Evolutionary conservation across 1,140 invertebrate species (phyloP), one percentile per base, ranked within the genome.

Genomic region (Temnothorax longispinosus): DNA sequence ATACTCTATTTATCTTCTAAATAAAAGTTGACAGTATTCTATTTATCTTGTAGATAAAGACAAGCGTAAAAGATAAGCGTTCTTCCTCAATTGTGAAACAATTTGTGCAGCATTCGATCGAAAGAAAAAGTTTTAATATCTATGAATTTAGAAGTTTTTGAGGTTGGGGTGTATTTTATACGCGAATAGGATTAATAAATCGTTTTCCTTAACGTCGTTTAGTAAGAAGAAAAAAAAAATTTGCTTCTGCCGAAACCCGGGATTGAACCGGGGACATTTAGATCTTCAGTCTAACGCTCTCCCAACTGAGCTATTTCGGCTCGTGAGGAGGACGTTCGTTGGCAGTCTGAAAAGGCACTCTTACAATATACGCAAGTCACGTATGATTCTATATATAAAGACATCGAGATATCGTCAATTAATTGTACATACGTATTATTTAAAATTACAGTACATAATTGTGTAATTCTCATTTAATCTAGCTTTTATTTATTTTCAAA

Each of bases 241-340:
- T 58, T 44, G 7, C 35, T 3, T 4, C 5, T 88, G 84, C 82
- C 86, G 78, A 90, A 86, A 78, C 81, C 77, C 67, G 67, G 85
- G 77, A 77, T 84, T 60, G 85, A 85, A 93, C 92, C 91, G 86
- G 90, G 92, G 91, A 75, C 72, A 75, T 75, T 75, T 75, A 75
- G 72, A 75, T 75, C 72, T 75, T 75, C 72, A 75, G 72, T 91
- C 90, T 92, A 92, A 92, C 91, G 91, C 92, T 92, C 91, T 93
- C 91, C 91, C 74, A 88, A 78, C 82, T 85, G 87, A 80, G 80
- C 89, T 90, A 90, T 87, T 86, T 88, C 69, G 78, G 76, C 84
- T 80, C 18, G 3, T 13, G 32, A 0, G 47, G 47, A 11, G 2
- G 8, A 15, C 0, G 5, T 35, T 64, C 7, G 1, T 76, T 76